Evolutionary conservation across 2,888 invertebrate species (phyloP).

Genomic region (Octodonta nipae): DNA sequence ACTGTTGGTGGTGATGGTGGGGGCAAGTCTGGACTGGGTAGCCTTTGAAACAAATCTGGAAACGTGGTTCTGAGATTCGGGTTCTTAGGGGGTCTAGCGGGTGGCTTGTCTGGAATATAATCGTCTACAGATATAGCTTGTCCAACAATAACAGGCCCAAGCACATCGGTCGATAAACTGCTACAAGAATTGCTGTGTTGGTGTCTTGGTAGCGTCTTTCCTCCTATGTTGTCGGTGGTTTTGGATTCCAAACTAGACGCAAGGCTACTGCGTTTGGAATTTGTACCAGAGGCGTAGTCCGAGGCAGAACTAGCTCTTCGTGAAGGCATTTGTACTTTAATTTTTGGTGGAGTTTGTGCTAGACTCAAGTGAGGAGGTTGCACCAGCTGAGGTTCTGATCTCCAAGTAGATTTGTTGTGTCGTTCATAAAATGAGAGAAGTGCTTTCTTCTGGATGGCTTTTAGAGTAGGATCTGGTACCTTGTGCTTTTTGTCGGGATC

Average conservation of each 20-base stretch:
- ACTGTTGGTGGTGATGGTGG: constrained; percentile 51
- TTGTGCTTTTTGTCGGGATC: constrained; percentile 62
- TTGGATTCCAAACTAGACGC: constrained; percentile 27
- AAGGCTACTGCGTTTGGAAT: constrained; percentile 36
- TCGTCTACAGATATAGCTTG: constrained; percentile 51
- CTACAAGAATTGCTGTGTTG: constrained; percentile 48
- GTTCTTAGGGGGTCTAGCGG: constrained; percentile 67
- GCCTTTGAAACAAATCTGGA: constrained; percentile 36
- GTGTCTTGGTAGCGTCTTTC: constrained; percentile 34
- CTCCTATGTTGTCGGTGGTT: constrained; percentile 22
- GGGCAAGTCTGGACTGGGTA: constrained; percentile 45
- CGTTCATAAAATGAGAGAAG: constrained; percentile 68
- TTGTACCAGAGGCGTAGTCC: constrained; percentile 44
- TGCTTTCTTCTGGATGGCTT: constrained; percentile 72
- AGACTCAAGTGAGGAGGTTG: no score
- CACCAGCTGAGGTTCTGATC: constrained; percentile 45
- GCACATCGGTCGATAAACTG: constrained; percentile 42
- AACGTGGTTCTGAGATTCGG: constrained; percentile 45
- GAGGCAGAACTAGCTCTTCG: constrained; percentile 54
- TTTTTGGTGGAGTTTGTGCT: constrained; percentile 36
- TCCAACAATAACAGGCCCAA: constrained; percentile 49
- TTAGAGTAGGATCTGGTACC: constrained; percentile 58
- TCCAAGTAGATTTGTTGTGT: constrained; percentile 40
- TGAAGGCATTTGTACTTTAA: constrained; percentile 37
- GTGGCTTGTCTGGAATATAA: constrained; percentile 61